Evolutionary conservation across 2,888 invertebrate species (phyloP).

Genomic region (Oasisia sp.): DNA sequence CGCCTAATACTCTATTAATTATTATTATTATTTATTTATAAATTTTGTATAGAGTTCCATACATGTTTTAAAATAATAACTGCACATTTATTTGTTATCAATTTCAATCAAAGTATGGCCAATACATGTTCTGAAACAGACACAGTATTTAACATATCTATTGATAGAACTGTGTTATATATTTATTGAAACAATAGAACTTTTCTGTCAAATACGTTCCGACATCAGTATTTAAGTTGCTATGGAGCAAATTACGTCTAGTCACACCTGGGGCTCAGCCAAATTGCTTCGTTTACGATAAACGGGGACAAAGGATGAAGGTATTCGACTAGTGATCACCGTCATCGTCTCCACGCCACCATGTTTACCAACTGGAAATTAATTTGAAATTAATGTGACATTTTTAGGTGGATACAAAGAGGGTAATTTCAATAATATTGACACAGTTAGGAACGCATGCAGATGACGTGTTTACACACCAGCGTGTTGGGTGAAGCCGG

Average conservation of each 20-base stretch:
- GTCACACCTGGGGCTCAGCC: neutral
- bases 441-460: neutral
- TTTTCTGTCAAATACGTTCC: no score
- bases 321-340: neutral
- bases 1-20: no score
- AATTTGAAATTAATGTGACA: neutral
- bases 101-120: no score
- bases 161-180: no score
- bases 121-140: no score
- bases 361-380: slow-evolving; percentile 3
- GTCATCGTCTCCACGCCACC: neutral
- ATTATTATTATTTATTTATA: no score
- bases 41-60: no score
- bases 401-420: neutral
- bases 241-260: neutral
- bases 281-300: neutral
- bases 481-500: neutral
- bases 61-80: no score
- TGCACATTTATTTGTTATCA: no score
- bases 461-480: neutral
- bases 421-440: neutral
- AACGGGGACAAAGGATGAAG: neutral
- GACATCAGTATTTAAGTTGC: neutral
- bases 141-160: no score
- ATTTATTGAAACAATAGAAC: no score